Conservation (phyloP, 2,797 vertebrate species). For the Cossypha dichroa region DNA sequence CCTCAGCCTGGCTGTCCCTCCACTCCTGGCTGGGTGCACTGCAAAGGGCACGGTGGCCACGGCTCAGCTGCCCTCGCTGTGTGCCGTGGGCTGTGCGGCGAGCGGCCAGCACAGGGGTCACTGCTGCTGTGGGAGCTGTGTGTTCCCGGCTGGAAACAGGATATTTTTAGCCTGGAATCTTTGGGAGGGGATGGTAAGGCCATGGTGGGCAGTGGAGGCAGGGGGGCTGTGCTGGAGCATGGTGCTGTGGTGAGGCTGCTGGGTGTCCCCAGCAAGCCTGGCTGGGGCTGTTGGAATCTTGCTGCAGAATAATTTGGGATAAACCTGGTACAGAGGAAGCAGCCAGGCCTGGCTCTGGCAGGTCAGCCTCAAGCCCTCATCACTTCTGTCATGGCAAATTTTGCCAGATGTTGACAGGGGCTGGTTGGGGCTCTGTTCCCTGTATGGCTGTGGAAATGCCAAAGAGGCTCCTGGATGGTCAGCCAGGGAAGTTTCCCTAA, state of each 20-base stretch:
- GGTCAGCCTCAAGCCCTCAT: not conserved
- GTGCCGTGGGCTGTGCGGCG: accelerated
- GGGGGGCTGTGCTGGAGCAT: accelerated
- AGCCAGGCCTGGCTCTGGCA: accelerated
- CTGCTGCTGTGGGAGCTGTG: not conserved
- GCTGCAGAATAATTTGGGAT: not conserved
- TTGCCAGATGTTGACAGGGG: accelerated
- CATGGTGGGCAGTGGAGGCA: accelerated
- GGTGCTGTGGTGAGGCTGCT: not conserved
- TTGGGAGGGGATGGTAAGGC: not conserved
- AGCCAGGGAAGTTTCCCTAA: not conserved
- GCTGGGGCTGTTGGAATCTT: not conserved
- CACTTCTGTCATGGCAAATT: not conserved
- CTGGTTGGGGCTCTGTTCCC: accelerated
- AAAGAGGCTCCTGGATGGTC: not conserved
- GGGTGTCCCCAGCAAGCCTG: not conserved
- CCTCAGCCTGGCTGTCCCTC: not conserved
- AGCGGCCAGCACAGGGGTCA: not conserved
- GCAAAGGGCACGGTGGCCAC: not conserved
- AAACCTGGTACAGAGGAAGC: not conserved
- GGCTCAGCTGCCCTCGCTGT: not conserved
- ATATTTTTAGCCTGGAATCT: slow-evolving; percentile 19
- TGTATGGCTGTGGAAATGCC: not conserved
- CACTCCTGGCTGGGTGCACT: not conserved
- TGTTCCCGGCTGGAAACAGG: not conserved